Conservation (phyloP, 1,140 invertebrate genomes). For the Argopecten irradians region DNA sequence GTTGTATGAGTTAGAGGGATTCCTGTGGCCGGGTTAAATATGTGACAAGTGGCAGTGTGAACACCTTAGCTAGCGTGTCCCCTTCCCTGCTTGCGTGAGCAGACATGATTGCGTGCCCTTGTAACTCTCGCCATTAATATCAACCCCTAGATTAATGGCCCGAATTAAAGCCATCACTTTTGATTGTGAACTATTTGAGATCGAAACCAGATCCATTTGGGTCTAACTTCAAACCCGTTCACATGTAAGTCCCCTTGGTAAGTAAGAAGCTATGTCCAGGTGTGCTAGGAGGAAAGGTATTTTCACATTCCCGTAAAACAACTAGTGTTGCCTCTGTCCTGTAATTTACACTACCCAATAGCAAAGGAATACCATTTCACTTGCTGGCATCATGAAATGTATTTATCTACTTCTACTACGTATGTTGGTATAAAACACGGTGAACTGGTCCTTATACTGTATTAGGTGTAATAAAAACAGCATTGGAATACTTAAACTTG, state of each 20-base stretch:
- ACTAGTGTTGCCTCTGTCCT: neutral
- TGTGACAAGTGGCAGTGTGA: neutral
- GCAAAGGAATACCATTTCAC: neutral
- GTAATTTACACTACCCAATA: neutral
- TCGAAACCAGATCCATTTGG: constrained; percentile 7
- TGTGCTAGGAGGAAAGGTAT: neutral
- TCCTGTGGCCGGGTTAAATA: neutral
- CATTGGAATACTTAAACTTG: neutral
- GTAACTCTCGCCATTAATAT: constrained; percentile 13
- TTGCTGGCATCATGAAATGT: constrained; percentile 16
- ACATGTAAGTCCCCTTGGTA: neutral
- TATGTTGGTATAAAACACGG: neutral
- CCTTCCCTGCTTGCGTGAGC: neutral
- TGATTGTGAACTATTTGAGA: constrained; percentile 15
- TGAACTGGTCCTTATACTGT: neutral
- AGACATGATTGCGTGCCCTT: neutral
- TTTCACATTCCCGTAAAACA: constrained; percentile 4
- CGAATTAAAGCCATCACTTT: constrained; percentile 22
- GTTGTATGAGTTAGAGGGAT: neutral
- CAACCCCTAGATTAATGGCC: constrained; percentile 20
- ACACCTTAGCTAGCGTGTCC: neutral
- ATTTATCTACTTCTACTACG: constrained; percentile 10
- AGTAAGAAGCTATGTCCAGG: neutral
- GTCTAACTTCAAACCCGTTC: neutral
- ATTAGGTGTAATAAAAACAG: neutral